Evolutionary conservation across 2,797 vertebrate species (phyloP).

Genomic region (Onychomys torridus): DNA sequence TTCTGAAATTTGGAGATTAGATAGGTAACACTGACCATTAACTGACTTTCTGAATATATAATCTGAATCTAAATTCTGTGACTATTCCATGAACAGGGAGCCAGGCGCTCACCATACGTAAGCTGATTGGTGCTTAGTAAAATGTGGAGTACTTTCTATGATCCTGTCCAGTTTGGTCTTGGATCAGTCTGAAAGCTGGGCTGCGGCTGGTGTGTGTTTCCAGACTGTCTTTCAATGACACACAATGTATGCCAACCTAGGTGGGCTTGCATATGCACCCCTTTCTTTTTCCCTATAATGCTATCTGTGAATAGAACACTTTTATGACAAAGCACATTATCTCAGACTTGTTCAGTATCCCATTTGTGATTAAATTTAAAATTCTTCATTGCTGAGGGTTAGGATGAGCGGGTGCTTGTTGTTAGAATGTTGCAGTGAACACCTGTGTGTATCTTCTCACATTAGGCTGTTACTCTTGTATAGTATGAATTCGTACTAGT

Average conservation of each 20-base stretch:
- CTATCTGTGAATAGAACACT: not conserved
- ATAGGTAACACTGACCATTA: not conserved
- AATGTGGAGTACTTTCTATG: not conserved
- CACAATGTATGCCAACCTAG: not conserved
- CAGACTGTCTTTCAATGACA: not conserved
- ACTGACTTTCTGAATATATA: not conserved
- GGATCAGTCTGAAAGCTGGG: not conserved
- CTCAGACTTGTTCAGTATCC: not conserved
- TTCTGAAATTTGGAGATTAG: not conserved
- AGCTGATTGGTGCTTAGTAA: not conserved
- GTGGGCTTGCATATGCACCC: not conserved
- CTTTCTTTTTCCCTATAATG: not conserved
- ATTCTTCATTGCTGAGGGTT: not conserved
- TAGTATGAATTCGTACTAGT: too few relatives aligned
- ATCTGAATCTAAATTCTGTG: not conserved
- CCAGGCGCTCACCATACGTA: not conserved
- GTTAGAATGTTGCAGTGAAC: not conserved
- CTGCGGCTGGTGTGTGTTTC: not conserved
- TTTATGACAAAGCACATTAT: not conserved
- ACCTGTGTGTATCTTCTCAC: not conserved
- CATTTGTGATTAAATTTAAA: not conserved
- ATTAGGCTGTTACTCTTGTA: not conserved
- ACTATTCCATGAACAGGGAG: not conserved
- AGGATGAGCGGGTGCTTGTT: not conserved
- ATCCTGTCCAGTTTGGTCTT: not conserved